Base-by-base conservation (phyloP, 2,113 vertebrate species). In the Sebastes fasciatus region DNA sequence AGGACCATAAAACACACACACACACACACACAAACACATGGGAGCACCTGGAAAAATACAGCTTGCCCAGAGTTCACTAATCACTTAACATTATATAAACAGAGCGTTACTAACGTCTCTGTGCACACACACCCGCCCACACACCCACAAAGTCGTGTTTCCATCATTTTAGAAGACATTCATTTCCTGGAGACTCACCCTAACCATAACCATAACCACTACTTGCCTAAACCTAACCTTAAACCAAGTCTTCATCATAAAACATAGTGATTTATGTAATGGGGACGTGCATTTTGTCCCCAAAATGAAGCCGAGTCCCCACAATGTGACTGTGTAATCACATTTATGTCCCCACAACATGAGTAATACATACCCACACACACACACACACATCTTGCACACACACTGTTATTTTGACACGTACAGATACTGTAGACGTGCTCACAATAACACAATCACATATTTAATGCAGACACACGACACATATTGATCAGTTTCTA, bases 1-100 rank as follows among this genome's bases (percentile, higher is more conserved):
- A 68, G 55, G 81, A 74, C 45, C 74, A 76, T 83, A 88, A 88
- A 86, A 68, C 71, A 5, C 23, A 66, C 12, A 58, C 12, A 16
- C 6, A 40, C 68, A 73, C 61, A 54, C 49, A 55, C 73, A 58
- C 55, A 21, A 21, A 34, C 58, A 63, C 19, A 61, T 13, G 69
- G 17, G 69, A 8, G 6, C 14, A 61, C 64, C 23, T 73, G 69
- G 34, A 83, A 70, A 88, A 82, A 87, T 26, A 70, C 82, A 80
- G 51, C 23, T 79, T 1, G 7, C n/a, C 19, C 69, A 77, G 64
- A 63, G 76, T 77, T 81, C 73, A 71, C 64, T 45, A 7, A 86
- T 78, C 34, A 77, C n/a, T 45, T 42, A 71, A 54, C 21, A 65
- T 77, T 12, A 63, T 11, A 43, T 61, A 88, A 72, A 66, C 72